phyloP scores from a whole-genome alignment of 2,797 vertebrate genomes.

The Lacerta viridis region DNA sequence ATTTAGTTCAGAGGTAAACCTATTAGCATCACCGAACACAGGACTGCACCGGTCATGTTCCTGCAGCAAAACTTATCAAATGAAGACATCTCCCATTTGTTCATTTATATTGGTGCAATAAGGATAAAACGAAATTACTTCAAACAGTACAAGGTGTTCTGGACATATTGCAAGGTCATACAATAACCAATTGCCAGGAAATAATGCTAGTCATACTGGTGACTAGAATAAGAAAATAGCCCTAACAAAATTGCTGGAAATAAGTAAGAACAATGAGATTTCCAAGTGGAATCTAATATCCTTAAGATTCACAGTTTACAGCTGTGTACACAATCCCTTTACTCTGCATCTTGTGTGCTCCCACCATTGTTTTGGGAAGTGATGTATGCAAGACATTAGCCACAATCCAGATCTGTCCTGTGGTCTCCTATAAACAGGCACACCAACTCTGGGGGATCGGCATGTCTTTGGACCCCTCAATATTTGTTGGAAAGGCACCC shows the following conservation, averaged over 20 bases:
- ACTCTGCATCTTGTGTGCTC: too few relatives aligned
- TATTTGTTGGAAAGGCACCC: too few relatives aligned
- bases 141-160: constrained; percentile 48
- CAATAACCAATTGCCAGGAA: constrained; percentile 30
- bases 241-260: background rate
- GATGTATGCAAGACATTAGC: too few relatives aligned
- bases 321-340: too few relatives aligned
- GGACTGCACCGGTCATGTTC: constrained; percentile 72
- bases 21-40: constrained; percentile 72
- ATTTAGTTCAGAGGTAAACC: constrained; percentile 63
- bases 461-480: too few relatives aligned
- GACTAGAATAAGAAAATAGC: constrained; percentile 23
- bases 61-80: constrained; percentile 72
- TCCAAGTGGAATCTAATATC: background rate
- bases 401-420: too few relatives aligned
- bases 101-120: constrained; percentile 55
- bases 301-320: background rate
- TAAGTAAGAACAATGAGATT: background rate
- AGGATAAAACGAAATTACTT: constrained; percentile 55
- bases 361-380: too few relatives aligned
- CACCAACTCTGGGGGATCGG: too few relatives aligned
- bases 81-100: constrained; percentile 71
- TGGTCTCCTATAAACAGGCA: too few relatives aligned
- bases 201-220: constrained; percentile 25
- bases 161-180: constrained; percentile 46